phyloP scores from a whole-genome alignment of 1,140 invertebrate genomes.

The Monomorium pharaonis region DNA sequence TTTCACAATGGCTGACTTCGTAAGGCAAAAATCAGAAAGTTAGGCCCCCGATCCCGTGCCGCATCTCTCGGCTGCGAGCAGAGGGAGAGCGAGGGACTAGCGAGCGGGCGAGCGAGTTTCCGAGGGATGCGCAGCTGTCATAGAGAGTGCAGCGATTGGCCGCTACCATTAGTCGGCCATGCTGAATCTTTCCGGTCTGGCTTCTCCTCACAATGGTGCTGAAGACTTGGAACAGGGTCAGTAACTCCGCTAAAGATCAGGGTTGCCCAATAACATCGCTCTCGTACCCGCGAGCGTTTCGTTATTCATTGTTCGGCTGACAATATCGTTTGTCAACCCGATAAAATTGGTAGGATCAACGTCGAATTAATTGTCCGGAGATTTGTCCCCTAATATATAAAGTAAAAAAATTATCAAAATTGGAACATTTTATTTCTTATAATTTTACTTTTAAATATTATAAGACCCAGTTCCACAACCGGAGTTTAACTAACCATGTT shows the following conservation, averaged over 20 bases:
- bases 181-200: constrained; percentile 83
- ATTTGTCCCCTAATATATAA: constrained; percentile 10
- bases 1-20: constrained; percentile 85
- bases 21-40: constrained; percentile 86
- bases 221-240: constrained; percentile 63
- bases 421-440: neutral
- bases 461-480: too few relatives aligned
- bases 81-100: constrained; percentile 63
- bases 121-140: constrained; percentile 84
- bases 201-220: constrained; percentile 78
- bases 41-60: constrained; percentile 76
- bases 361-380: neutral
- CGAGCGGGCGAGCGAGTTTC: constrained; percentile 64
- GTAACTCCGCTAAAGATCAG: constrained; percentile 47
- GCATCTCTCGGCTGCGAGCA: constrained; percentile 56
- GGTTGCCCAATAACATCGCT: constrained; percentile 42
- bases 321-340: constrained; percentile 7
- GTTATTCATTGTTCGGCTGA: constrained; percentile 35
- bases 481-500: too few relatives aligned
- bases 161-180: constrained; percentile 77
- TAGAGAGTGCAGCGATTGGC: constrained; percentile 79
- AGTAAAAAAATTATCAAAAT: neutral
- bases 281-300: constrained; percentile 11
- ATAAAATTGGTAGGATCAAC: constrained; percentile 4
- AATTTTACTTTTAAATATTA: neutral